Evolutionary conservation across 2,888 invertebrate species (phyloP), one percentile per base, ranked within the genome.

Genomic region (Leucania comma): DNA sequence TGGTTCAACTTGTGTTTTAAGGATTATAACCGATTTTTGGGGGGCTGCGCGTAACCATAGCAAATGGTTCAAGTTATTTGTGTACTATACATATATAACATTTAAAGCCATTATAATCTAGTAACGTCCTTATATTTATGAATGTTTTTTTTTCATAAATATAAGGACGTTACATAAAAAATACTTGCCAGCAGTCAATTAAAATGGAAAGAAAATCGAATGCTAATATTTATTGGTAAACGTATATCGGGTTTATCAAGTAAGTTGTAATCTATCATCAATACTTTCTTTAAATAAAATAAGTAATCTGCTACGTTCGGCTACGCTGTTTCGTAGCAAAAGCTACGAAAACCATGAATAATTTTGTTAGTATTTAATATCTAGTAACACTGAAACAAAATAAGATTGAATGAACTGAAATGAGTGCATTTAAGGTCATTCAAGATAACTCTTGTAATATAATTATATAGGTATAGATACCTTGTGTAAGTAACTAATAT

Each of bases 141-240:
- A n/a, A n/a, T n/a, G n/a, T n/a, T n/a, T n/a, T n/a, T n/a, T n/a
- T n/a, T n/a, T n/a, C n/a, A n/a, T n/a, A n/a, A n/a, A n/a, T n/a
- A n/a, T n/a, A n/a, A n/a, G n/a, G n/a, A n/a, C n/a, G n/a, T n/a
- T n/a, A n/a, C n/a, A n/a, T 38, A 3, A 26, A 24, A 48, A 72
- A 68, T 60, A 48, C 63, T 63, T 32, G 24, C 17, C n/a, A 20
- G 24, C 12, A 56, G 22, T 48, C 22, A 38, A 60, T 64, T 14
- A 46, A 29, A 48, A 29, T 22, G 51, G 48, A 56, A 72, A 61
- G 56, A 57, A 53, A 48, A 26, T 42, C 24, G 20, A 64, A 64
- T 46, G n/a, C 57, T 48, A 51, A 56, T 51, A 14, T 35, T 48
- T 35, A 14, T 26, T 54, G 10, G 35, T 54, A 9, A 20, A 58